These are phyloP conservation scores for Amphimallon solstitiale DNA, from an alignment of 2,888 invertebrate genomes.

Conservation along the genomic window DNA sequence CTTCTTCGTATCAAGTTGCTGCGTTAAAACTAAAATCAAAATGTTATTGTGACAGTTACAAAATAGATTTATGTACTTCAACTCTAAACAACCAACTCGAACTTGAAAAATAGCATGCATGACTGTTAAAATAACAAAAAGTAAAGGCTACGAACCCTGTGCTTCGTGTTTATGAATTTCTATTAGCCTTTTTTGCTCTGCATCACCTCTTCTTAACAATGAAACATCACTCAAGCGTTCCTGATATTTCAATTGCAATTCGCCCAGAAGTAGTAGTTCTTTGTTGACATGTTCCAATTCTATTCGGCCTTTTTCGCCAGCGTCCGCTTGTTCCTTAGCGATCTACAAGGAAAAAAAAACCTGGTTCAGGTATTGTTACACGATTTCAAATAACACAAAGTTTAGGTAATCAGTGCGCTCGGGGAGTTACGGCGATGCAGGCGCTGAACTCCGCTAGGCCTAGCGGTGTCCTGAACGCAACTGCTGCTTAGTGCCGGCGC, in stretches of 20 bases:
- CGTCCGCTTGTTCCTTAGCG: constrained; percentile 59
- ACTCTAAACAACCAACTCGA: too few relatives aligned
- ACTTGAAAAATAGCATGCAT: background rate
- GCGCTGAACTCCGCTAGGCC: too few relatives aligned
- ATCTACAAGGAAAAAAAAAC: constrained; percentile 49
- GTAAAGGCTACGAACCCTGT: constrained; percentile 57
- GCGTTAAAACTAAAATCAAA: constrained; percentile 64
- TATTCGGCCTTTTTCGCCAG: constrained; percentile 65
- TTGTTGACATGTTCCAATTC: constrained; percentile 67
- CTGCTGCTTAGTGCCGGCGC: too few relatives aligned
- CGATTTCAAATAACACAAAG: too few relatives aligned
- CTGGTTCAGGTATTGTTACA: too few relatives aligned
- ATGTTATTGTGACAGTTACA: background rate
- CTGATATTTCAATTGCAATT: constrained; percentile 67
- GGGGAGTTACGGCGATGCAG: too few relatives aligned
- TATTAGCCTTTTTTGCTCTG: constrained; percentile 62
- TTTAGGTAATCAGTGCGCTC: too few relatives aligned
- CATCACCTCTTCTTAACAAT: constrained; percentile 62
- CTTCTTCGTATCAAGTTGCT: constrained; percentile 68
- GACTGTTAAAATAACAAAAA: too few relatives aligned
- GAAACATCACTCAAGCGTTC: constrained; percentile 66
- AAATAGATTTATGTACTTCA: too few relatives aligned
- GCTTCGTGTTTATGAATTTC: constrained; percentile 66
- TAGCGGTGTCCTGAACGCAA: too few relatives aligned
- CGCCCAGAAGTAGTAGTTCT: constrained; percentile 68